Evolutionary conservation across 2,797 vertebrate species (phyloP), one percentile per base, ranked within the genome.

Genomic region (Phataginus tetradactyla): DNA sequence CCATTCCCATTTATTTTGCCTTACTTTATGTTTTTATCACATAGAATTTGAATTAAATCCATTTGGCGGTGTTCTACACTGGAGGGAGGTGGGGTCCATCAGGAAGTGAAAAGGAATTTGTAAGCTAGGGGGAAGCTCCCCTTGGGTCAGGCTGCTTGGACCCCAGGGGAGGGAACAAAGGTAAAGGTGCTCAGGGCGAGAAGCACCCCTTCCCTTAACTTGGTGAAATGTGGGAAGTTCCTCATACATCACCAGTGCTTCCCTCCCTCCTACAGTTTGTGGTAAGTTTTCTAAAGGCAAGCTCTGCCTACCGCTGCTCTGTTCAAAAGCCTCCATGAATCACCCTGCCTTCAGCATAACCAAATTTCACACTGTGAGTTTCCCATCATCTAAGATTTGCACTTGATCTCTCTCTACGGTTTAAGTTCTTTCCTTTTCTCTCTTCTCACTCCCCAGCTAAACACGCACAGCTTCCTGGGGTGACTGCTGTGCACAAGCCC

Each of bases 21-120:
- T 97, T 71, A 93, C 90, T 97, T 96, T 96, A 81, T 90, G 92
- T 90, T 97, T 95, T 91, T 94, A 97, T 96, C 95, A 88, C 92
- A 63, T 69, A 91, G 95, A 95, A 92, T 94, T 91, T 96, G 94
- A 96, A 95, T 96, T 94, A 91, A 94, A 86, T 91, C 87, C 93
- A 96, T 78, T 95, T 96, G 96, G 97, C 93, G 89, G 69, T 23
- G 23, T 79, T 95, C 79, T 84, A 51, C 64, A 74, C 92, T 74
- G 53, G 57, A 18, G 59, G 42, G 63, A 71, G 51, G 78, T 8
- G n/a, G 64, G 78, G 23, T 37, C 42, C 3, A 0, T 81, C 10
- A 51, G 83, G 64, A 79, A 74, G 42, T 75, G 75, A 71, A 68
- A 88, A 53, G 72, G 45, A 74, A 80, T 80, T 27, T 57, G 86